Base-by-base conservation (phyloP, 2,113 vertebrate genomes). In the Pomatorhinus ruficollis region DNA sequence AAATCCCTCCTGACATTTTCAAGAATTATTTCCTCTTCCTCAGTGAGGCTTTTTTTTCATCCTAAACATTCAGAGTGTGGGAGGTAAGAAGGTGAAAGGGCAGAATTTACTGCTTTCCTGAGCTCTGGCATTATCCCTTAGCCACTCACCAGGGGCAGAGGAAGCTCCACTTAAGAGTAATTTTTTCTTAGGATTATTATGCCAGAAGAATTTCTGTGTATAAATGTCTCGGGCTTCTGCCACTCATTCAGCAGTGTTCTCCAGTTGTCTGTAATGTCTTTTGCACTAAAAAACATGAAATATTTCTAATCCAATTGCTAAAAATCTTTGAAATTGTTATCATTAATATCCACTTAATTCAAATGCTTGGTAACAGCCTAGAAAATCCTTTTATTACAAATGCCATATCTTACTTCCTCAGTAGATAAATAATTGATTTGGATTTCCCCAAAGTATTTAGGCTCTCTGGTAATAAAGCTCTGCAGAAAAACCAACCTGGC, bases 331-430 rank as follows among this genome's bases (percentile, higher is more conserved):
- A 77, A 86, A 95, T 70, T 28, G 30, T 74, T 93, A 82, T 79
- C 47, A 45, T 72, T 88, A 83, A 88, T 69, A 80, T 27, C 42
- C 39, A 27, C 35, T 76, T 49, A 45, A 95, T 82, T 77, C 28
- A 86, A 74, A 57, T 42, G 33, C 61, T 61, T 84, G 18, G 50
- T 35, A 79, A 89, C 60, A 84, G 75, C 24, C 57, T n/a, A 59
- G 77, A 66, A 94, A 93, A 93, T 76, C 66, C 49, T 65, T 91
- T 76, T 76, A 87, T 68, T 89, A 40, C 40, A 87, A 91, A 91
- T 53, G 50, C n/a, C 63, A 54, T 37, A 13, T 39, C 47, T 66
- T 57, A 16, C n/a, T 66, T 68, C 60, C 25, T 56, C 47, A 11
- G 64, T 33, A 54, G 64, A 44, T 70, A 44, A 91, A 56, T 25